A percentile compares a stretch with the other conserved stretches of the same genome.
Evolutionary conservation across 2,113 vertebrate species (phyloP).

Genomic region (Chaenocephalus aceratus): DNA sequence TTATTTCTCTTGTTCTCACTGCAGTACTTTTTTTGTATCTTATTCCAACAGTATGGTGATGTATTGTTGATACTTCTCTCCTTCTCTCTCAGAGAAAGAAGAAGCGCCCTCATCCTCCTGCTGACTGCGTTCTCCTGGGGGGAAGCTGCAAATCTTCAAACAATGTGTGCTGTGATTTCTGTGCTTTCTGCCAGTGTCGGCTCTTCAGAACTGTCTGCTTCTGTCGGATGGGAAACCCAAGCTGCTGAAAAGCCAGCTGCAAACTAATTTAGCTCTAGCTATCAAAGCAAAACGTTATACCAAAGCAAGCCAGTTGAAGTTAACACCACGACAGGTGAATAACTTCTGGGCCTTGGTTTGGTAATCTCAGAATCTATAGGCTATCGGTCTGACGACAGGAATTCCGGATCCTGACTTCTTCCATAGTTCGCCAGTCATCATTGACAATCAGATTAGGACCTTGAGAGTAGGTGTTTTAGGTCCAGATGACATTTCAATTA

Average conservation of each 20-base stretch:
- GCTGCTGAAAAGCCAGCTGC: slow-evolving; percentile 81
- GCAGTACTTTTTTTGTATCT: not conserved
- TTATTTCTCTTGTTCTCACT: not conserved
- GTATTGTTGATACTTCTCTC: not conserved
- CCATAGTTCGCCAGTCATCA: no score
- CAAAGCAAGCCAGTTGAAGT: slow-evolving; percentile 2
- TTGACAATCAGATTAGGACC: no score
- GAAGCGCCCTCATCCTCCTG: slow-evolving; percentile 76
- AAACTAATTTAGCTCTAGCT: not conserved
- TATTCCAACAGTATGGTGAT: not conserved
- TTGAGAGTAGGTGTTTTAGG: no score
- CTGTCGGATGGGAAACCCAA: slow-evolving; percentile 86
- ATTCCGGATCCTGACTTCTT: no score
- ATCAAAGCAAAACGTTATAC: not conserved
- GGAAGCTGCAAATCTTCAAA: slow-evolving; percentile 85
- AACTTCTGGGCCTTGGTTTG: not conserved
- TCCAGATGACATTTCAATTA: no score
- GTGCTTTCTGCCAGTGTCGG: slow-evolving; percentile 89
- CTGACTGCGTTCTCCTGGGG: slow-evolving; percentile 86
- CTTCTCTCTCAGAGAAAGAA: slow-evolving; percentile 66
- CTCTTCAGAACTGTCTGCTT: slow-evolving; percentile 89
- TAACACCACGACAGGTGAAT: slow-evolving; percentile 1
- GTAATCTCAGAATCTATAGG: no score
- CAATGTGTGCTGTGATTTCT: slow-evolving; percentile 87
- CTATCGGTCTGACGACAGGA: no score